Evolutionary conservation across 1,140 invertebrate genomes (phyloP), one percentile per base, ranked within the genome.

Genomic region (Diabrotica virgifera): DNA sequence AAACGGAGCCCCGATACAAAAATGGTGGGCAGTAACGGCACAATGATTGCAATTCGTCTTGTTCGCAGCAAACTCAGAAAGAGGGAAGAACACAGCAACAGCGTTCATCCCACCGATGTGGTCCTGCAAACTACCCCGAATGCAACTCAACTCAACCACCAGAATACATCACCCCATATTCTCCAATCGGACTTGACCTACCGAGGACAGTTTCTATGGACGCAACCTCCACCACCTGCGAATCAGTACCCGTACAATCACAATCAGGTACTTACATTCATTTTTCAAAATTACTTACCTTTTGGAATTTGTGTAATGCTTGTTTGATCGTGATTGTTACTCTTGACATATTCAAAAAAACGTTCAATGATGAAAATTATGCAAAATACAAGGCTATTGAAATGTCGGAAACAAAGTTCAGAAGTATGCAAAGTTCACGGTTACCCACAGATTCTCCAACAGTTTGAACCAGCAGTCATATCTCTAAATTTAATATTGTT

Each of bases 61-160:
- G 90, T 93, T 81, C 89, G 90, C 85, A 92, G 90, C 81, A 93
- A 92, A 82, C 85, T 92, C 80, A 85, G 89, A 73, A 92, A 92
- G 82, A 83, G 90, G 64, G 90, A 92, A 81, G 90, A 92, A 73
- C 86, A 88, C 77, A 83, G 85, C 65, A 84, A 86, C 72, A 82
- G 83, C 63, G 85, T 86, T 59, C 86, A 87, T 70, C 85, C 86
- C n/a, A 83, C 87, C 58, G 86, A 86, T 72, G 83, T 86, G 53
- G 80, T 84, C 9, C 84, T 88, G 59, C 85, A 88, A 75, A 84
- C 86, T n/a, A 70, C 71, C 64, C 66, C 73, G 7, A 53, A 74
- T 11, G 65, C 70, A 8, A 61, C 67, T 46, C 54, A 78, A 50
- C 59, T 65, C 36, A 65, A 65, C n/a, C 66, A 68, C 12, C 61